Conservation (phyloP, 2,888 invertebrate species). For the Hecatera dysodea region DNA sequence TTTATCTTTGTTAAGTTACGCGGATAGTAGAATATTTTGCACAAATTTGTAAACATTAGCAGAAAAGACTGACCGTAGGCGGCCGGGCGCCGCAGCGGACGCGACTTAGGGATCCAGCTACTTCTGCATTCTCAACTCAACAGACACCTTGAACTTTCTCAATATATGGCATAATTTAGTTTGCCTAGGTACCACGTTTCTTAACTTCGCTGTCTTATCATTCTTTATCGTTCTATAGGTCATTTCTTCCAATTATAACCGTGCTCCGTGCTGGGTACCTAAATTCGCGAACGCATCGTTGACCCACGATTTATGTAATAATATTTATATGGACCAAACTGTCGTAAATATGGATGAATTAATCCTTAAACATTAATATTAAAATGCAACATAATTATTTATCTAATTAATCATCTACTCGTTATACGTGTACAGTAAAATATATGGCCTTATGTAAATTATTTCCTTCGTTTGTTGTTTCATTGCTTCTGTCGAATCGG, state of each 20-base stretch:
- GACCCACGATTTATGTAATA: constrained; percentile 86
- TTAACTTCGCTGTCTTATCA: constrained; percentile 48
- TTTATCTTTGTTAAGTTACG: constrained; percentile 86
- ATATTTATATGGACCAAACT: constrained; percentile 91
- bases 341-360: constrained; percentile 89
- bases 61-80: constrained; percentile 90
- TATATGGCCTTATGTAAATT: constrained; percentile 91
- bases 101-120: constrained; percentile 83
- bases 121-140: constrained; percentile 39
- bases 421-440: constrained; percentile 90
- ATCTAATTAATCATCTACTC: constrained; percentile 89
- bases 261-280: constrained; percentile 76
- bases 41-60: constrained; percentile 90
- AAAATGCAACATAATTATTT: constrained; percentile 86
- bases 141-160: constrained; percentile 32
- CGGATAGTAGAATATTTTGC: constrained; percentile 90
- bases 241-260: constrained; percentile 33
- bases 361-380: constrained; percentile 88
- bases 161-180: constrained; percentile 34
- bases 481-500: constrained; percentile 85
- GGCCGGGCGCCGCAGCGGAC: constrained; percentile 85
- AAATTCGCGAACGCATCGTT: constrained; percentile 78
- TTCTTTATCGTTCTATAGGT: constrained; percentile 46
- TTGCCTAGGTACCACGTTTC: constrained; percentile 33
- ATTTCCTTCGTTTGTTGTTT: constrained; percentile 84